Conservation (phyloP, 64 coral and sea anemone species). For the Montipora capricornis region DNA sequence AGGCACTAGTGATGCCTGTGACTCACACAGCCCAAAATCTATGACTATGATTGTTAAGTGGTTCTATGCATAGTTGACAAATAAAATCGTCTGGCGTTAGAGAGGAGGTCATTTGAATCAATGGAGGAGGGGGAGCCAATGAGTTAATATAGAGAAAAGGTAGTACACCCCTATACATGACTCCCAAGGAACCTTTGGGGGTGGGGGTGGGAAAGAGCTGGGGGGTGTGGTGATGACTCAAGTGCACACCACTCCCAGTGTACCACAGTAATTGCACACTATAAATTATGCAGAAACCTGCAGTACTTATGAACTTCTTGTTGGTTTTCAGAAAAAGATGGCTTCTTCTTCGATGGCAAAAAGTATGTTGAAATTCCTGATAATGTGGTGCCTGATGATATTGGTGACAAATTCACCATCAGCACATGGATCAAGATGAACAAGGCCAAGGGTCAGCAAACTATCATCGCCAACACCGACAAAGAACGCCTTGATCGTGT, state of each 20-base stretch:
- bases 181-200: no score
- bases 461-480: constrained; percentile 81
- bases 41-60: no score
- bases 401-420: constrained; percentile 78
- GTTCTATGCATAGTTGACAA: no score
- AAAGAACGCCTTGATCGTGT: constrained; percentile 73
- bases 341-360: constrained; percentile 80
- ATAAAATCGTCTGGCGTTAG: no score
- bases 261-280: not conserved
- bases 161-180: no score
- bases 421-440: constrained; percentile 80
- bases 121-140: no score
- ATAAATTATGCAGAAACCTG: not conserved
- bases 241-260: not conserved
- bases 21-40: no score
- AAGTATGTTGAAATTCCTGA: constrained; percentile 59
- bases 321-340: constrained; percentile 49
- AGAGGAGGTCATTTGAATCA: no score
- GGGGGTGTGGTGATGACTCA: not conserved
- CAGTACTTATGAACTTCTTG: not conserved
- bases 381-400: constrained; percentile 63
- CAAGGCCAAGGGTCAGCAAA: constrained; percentile 53
- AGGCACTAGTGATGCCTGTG: no score
- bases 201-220: no score
- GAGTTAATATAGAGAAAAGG: no score